Evolutionary conservation across 2,797 vertebrate species (phyloP), one percentile per base, ranked within the genome.

Genomic region (Thalassophryne amazonica): DNA sequence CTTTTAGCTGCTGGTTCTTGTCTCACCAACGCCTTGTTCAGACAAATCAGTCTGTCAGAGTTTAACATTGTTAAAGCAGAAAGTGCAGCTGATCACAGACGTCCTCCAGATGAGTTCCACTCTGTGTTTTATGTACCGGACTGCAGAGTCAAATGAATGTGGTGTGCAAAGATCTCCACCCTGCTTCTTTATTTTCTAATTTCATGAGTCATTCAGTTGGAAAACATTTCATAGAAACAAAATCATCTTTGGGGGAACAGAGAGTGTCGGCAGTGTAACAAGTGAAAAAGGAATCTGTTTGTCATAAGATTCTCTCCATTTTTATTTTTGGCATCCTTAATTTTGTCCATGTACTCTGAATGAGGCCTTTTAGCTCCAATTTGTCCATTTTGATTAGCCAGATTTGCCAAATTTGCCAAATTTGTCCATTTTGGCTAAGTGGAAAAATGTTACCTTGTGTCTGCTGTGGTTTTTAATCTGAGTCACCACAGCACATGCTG

Each of bases 91-190:
- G 10, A 68, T 63, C 60, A 56, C 66, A 52, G 41, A 22, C 52
- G 40, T 65, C 60, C 37, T 54, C 15, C 19, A 2, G 4, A 38
- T 7, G 39, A 54, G 60, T n/a, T n/a, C n/a, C n/a, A n/a, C n/a
- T n/a, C 34, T 3, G 12, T 3, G 11, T n/a, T 27, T 19, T 33
- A 54, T 23, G 4, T 40, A 52, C 36, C 5, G 20, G 10, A 41
- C 47, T 23, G 57, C 50, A 38, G 61, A 63, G 43, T 54, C 50
- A 61, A 69, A 30, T 47, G 39, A 54, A 64, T 37, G 38, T 15
- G 4, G 31, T 38, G 36, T 40, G 37, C 32, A 39, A 39, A 43
- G 48, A 45, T 23, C 8, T 10, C 16, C 10, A 24, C 19, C 16
- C 31, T 11, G 7, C 42, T 42, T 61, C 14, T 18, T 53, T 12